Conservation (phyloP, 2,113 vertebrate species). For the Helogale parvula region DNA sequence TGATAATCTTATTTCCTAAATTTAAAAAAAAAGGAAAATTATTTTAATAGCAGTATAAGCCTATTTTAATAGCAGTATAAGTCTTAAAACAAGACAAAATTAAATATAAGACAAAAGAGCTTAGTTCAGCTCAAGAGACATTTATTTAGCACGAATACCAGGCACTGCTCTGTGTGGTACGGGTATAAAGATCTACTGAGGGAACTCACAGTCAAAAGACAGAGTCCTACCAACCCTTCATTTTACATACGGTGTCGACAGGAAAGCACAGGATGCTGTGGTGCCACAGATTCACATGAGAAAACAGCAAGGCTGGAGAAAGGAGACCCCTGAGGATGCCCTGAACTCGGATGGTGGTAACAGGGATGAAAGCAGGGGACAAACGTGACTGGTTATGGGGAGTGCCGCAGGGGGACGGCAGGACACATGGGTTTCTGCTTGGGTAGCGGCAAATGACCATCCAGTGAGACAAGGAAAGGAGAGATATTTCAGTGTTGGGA, state of each 20-base stretch:
- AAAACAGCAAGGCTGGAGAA: not conserved
- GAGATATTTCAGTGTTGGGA: not conserved
- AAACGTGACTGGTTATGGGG: not conserved
- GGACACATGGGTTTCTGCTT: not conserved
- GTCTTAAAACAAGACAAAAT: not conserved
- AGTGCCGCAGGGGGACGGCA: not conserved
- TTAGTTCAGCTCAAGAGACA: not conserved
- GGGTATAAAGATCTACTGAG: not conserved
- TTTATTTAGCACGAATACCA: not conserved
- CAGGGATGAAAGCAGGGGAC: not conserved
- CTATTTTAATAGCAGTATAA: not conserved
- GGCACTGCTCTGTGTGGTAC: not conserved
- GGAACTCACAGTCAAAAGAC: not conserved
- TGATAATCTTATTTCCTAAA: not conserved
- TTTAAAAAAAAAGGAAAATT: not conserved
- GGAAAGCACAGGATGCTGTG: not conserved
- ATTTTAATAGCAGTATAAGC: not conserved
- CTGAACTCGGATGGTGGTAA: not conserved
- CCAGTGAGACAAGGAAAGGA: not conserved
- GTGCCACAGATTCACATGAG: not conserved
- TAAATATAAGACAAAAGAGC: not conserved
- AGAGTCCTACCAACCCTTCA: not conserved
- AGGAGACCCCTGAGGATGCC: not conserved
- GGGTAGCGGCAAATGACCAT: not conserved
- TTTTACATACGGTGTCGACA: not conserved